Percentiles rank a stretch among this genome's conserved stretches.
phyloP scores from a whole-genome alignment of 2,888 invertebrate genomes.

The Polia nebulosa region DNA sequence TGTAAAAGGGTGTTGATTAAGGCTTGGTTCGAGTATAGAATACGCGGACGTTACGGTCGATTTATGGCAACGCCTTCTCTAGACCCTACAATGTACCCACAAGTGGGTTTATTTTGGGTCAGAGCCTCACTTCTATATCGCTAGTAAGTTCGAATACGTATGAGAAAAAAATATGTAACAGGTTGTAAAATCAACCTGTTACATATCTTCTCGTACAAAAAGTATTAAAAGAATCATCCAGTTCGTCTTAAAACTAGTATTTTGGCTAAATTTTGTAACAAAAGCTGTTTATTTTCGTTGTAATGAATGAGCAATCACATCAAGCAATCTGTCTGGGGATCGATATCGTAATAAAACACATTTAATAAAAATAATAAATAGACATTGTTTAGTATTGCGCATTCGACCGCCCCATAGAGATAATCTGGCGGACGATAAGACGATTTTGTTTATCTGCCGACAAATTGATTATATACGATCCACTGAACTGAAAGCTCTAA shows the following conservation, averaged over 20 bases:
- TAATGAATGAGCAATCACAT: conserved; percentile 11
- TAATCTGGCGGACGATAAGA: conserved; percentile 53
- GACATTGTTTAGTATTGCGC: conserved; percentile 41
- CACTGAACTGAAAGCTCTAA: conserved; percentile 67
- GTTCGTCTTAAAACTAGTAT: not conserved
- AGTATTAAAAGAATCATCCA: not conserved
- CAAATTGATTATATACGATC: conserved; percentile 70
- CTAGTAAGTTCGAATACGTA: not conserved
- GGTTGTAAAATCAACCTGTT: too few relatives aligned
- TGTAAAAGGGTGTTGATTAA: conserved; percentile 61
- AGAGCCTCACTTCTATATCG: not conserved
- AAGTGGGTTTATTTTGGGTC: conserved; percentile 23
- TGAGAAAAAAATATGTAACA: too few relatives aligned
- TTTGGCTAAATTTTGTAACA: not conserved
- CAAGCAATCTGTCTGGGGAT: conserved; percentile 13
- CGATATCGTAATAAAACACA: conserved; percentile 27
- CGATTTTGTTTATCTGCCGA: conserved; percentile 61
- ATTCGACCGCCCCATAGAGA: conserved; percentile 34
- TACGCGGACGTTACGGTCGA: conserved; percentile 39
- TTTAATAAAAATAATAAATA: conserved; percentile 49
- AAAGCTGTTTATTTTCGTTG: conserved; percentile 10
- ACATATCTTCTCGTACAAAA: not conserved
- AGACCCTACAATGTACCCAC: conserved; percentile 14
- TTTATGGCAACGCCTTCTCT: conserved; percentile 34
- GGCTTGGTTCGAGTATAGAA: conserved; percentile 46